phyloP scores from a whole-genome alignment of 2,797 vertebrate species.

The Yasuhikotakia modesta region DNA sequence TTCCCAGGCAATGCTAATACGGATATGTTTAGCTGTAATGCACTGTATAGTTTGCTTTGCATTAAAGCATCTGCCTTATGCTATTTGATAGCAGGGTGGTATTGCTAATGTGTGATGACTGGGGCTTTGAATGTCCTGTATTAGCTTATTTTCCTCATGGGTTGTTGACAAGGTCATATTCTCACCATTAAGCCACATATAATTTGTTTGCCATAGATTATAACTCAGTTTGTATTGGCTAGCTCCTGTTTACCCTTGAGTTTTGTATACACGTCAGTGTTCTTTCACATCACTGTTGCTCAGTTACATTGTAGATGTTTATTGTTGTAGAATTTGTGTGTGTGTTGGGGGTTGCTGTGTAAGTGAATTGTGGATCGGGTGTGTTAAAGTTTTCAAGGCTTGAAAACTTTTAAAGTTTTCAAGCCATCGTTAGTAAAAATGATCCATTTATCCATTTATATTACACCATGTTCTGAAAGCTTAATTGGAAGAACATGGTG shows the following conservation, averaged over 20 bases:
- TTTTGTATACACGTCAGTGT: neutral
- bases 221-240: conserved; percentile 37
- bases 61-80: too few relatives aligned
- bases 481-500: neutral
- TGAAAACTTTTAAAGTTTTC: too few relatives aligned
- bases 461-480: too few relatives aligned
- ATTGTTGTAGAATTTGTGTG: conserved; percentile 4
- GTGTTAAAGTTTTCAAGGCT: neutral
- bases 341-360: neutral
- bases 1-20: too few relatives aligned
- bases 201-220: conserved; percentile 21
- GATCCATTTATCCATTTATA: too few relatives aligned
- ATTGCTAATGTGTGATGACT: neutral
- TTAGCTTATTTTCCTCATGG: neutral
- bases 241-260: conserved; percentile 5
- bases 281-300: neutral
- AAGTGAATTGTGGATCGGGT: conserved; percentile 9
- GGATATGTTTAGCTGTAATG: too few relatives aligned
- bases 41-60: too few relatives aligned
- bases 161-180: conserved; percentile 28
- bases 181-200: conserved; percentile 6
- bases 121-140: neutral
- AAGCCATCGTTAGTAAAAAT: too few relatives aligned
- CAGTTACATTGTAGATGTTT: conserved; percentile 2
- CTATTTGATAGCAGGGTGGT: neutral